Percentiles rank a stretch among this genome's conserved stretches.
Conservation (phyloP, 2,113 vertebrate genomes). For the Vidua macroura region DNA sequence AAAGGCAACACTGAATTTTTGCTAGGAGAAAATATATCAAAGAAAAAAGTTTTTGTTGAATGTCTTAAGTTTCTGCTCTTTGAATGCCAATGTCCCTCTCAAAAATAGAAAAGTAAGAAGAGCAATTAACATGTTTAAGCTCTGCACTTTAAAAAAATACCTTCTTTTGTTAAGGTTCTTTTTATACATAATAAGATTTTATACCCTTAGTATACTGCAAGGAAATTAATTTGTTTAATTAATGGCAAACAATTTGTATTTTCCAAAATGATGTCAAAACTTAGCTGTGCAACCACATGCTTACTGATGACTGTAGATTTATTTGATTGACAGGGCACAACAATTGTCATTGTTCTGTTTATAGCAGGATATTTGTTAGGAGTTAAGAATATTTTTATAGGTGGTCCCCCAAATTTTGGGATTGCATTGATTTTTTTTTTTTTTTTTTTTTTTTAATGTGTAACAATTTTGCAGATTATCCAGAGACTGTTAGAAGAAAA, state of each 20-base stretch:
- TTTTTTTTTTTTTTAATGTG: not conserved
- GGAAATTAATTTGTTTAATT: not conserved
- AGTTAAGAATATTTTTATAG: not conserved
- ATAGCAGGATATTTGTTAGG: not conserved
- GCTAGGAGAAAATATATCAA: not conserved
- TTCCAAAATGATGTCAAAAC: not conserved
- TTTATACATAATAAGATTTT: not conserved
- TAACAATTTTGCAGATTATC: conserved; percentile 79
- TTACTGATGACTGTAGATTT: not conserved
- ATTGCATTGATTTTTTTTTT: not conserved
- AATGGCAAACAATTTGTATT: not conserved
- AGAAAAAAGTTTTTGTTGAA: not conserved
- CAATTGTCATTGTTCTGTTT: not conserved
- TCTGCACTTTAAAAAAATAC: not conserved
- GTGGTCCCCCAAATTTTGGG: not conserved
- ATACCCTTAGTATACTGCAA: not conserved
- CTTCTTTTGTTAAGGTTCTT: not conserved
- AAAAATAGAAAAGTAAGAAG: not conserved
- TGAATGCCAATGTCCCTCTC: not conserved
- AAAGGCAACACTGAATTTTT: not conserved
- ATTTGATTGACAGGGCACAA: not conserved
- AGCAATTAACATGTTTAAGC: not conserved
- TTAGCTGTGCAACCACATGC: not conserved
- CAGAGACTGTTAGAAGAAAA: conserved; percentile 90
- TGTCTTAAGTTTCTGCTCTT: not conserved